Conservation (phyloP, 2,888 invertebrate genomes). For the Tetheella fluctuosa region DNA sequence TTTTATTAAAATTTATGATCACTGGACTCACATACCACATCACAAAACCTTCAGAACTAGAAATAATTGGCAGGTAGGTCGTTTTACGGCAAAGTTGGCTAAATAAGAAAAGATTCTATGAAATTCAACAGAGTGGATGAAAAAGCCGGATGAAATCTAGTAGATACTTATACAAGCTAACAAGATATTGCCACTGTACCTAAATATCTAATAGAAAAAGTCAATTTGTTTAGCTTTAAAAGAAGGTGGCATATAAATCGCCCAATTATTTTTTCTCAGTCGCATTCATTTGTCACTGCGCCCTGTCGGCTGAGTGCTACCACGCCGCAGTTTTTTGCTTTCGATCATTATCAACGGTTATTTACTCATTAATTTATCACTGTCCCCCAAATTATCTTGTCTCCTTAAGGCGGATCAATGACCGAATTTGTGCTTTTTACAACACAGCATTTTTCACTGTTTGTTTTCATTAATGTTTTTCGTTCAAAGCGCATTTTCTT, state of each 20-base stretch:
- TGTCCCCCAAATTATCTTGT: slow-evolving; percentile 71
- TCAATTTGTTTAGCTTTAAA: slow-evolving; percentile 67
- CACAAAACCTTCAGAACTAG: too few species aligned
- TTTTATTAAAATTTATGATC: too few species aligned
- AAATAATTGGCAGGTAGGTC: too few species aligned
- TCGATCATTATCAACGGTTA: slow-evolving; percentile 75
- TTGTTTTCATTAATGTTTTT: slow-evolving; percentile 17
- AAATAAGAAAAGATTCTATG: too few species aligned
- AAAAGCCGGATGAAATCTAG: too few species aligned
- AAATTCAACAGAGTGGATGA: too few species aligned
- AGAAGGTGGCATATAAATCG: slow-evolving; percentile 64
- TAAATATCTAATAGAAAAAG: slow-evolving; percentile 44
- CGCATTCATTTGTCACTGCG: slow-evolving; percentile 66
- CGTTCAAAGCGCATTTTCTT: slow-evolving; percentile 12
- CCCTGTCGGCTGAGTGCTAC: slow-evolving; percentile 39
- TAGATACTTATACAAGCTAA: too few species aligned
- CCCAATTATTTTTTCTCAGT: slow-evolving; percentile 64
- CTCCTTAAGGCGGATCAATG: slow-evolving; percentile 30
- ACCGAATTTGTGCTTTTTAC: slow-evolving; percentile 44
- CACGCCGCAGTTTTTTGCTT: slow-evolving; percentile 59
- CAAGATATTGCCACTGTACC: too few species aligned
- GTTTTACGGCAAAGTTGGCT: too few species aligned
- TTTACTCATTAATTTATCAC: slow-evolving; percentile 79
- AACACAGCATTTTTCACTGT: slow-evolving; percentile 13
- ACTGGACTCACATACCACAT: too few species aligned